Conservation (phyloP, 2,797 vertebrate species). For the Pelochelys cantorii region DNA sequence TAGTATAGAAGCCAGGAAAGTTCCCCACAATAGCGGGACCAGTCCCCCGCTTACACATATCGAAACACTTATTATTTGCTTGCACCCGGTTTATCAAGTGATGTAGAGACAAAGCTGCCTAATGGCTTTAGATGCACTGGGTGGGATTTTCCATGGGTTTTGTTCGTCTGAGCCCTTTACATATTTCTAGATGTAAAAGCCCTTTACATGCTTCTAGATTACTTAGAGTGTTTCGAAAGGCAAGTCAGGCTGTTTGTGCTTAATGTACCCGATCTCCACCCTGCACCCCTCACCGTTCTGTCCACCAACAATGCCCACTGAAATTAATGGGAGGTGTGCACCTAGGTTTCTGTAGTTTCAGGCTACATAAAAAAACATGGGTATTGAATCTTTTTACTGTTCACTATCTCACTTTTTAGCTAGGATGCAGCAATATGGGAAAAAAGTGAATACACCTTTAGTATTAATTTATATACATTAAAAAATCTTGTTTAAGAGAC, state of each 20-base stretch:
- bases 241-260: neutral
- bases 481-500: neutral
- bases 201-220: neutral
- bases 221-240: slow-evolving; percentile 19
- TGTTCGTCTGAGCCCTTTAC: neutral
- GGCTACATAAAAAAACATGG: neutral
- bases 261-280: neutral
- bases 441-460: neutral
- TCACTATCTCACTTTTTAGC: neutral
- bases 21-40: too few relatives aligned
- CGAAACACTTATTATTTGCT: neutral
- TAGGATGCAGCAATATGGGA: neutral
- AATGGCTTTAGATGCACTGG: neutral
- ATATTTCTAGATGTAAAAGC: neutral
- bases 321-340: neutral
- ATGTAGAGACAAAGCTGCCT: neutral
- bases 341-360: neutral
- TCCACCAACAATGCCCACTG: neutral
- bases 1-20: too few relatives aligned
- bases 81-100: neutral
- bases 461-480: neutral
- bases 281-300: neutral
- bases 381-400: neutral
- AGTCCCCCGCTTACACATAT: too few relatives aligned
- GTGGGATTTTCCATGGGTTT: neutral